Percentiles rank a stretch among this genome's conserved stretches.
Evolutionary conservation across 37 sponge, comb jelly and placozoan genomes (phyloP).

Genomic region (Aphrocallistes beatrix): DNA sequence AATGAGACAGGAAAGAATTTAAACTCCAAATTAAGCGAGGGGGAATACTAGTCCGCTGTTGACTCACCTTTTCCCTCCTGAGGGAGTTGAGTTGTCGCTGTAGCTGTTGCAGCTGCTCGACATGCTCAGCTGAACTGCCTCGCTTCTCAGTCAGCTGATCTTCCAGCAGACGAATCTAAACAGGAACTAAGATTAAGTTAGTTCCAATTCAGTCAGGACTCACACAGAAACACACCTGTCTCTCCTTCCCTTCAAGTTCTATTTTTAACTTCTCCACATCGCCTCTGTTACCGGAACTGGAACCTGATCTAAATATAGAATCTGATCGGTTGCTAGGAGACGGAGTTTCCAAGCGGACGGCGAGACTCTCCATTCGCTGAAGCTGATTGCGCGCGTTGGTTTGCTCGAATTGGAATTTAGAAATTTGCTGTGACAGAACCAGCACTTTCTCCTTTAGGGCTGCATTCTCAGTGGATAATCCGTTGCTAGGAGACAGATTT

Average conservation of each 20-base stretch:
- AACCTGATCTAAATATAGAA: not conserved
- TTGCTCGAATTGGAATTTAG: not conserved
- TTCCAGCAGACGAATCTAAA: not conserved
- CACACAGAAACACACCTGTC: not conserved
- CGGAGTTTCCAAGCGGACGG: not conserved
- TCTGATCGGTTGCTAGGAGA: not conserved
- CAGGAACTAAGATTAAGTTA: not conserved
- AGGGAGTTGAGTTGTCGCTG: not conserved
- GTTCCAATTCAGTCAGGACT: not conserved
- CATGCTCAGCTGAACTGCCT: conserved; percentile 1
- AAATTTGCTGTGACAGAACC: not conserved
- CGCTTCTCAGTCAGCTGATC: conserved; percentile 4
- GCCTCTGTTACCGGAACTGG: not conserved
- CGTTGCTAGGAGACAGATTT: not conserved
- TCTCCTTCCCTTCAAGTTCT: not conserved
- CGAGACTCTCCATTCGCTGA: not conserved
- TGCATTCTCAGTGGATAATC: not conserved
- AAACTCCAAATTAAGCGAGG: no score
- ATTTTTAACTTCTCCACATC: not conserved
- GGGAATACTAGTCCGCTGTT: no score
- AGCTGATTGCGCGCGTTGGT: not conserved
- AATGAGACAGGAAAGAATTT: no score
- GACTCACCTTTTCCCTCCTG: not conserved
- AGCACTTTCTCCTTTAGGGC: not conserved
- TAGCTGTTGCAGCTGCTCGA: not conserved